phyloP scores from a whole-genome alignment of 2,113 vertebrate genomes.

The Pontoporia blainvillei region DNA sequence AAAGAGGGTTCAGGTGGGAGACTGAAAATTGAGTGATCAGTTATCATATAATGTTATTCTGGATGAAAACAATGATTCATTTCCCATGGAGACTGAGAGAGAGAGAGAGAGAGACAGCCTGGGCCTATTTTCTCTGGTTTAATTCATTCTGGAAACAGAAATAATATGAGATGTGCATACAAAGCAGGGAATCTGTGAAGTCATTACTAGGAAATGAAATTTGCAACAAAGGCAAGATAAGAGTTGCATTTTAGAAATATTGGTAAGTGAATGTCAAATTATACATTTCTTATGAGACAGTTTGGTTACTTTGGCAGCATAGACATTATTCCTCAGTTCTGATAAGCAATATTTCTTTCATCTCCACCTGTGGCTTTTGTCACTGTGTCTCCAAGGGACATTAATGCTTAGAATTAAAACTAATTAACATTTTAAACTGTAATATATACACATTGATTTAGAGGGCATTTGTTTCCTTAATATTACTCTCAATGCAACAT shows the following conservation, averaged over 20 bases:
- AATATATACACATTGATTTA: constrained; percentile 69
- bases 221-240: constrained; percentile 74
- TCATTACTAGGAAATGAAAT: constrained; percentile 78
- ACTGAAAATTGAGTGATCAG: not conserved
- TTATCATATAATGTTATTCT: not conserved
- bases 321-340: constrained; percentile 69
- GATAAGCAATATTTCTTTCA: constrained; percentile 72
- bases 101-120: not conserved
- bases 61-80: not conserved
- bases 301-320: constrained; percentile 78
- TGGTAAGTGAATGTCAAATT: constrained; percentile 79
- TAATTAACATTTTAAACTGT: constrained; percentile 75
- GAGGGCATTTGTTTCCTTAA: constrained; percentile 17
- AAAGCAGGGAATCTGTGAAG: constrained; percentile 72
- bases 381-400: constrained; percentile 72
- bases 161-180: constrained; percentile 66
- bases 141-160: constrained; percentile 64
- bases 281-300: constrained; percentile 75
- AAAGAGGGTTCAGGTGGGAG: not conserved
- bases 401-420: constrained; percentile 72
- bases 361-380: constrained; percentile 78
- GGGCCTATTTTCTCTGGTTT: constrained; percentile 37
- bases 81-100: not conserved
- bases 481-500: constrained; percentile 41
- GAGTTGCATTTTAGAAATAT: constrained; percentile 73